Evolutionary conservation across 2,113 vertebrate genomes (phyloP), one percentile per base, ranked within the genome.

Genomic region (Hipposideros armiger): DNA sequence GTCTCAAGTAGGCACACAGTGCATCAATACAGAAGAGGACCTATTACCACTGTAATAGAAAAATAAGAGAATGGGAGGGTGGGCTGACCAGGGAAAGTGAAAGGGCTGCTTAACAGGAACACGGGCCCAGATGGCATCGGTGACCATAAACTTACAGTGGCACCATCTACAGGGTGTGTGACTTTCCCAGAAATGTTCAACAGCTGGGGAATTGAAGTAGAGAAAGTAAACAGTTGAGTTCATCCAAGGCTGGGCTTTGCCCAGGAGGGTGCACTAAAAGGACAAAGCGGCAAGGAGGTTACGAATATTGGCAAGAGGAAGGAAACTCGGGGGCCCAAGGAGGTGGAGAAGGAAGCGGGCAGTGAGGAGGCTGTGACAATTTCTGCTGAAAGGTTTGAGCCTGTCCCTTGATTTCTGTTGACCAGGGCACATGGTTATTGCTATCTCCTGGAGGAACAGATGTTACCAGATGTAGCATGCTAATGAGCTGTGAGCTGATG

Each of bases 151-250:
- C 72, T 86, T 77, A 93, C 1, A 76, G 73, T 45, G 81, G 66
- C 58, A 76, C 32, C 66, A 11, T 72, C 87, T 86, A 78, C 56
- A 90, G 62, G 10, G 84, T 92, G 80, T 86, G 56, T 67, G 56
- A 30, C 9, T 77, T 92, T 97, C 58, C 56, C 69, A 62, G 42
- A 30, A 67, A 24, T 64, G 69, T n/a, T 92, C 74, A 50, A 78
- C 74, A 95, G 87, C 84, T 90, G 88, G 50, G 17, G 3, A 3
- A 81, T 40, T 50, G 74, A 76, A 42, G 36, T 5, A 36, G 64
- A 80, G 56, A 88, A 85, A 90, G 70, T 84, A 84, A 96, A 92
- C 62, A 80, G 30, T 7, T 80, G 80, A 26, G 36, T 70, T 60
- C 24, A 64, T 70, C 42, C 50, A 87, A 56, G 72, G 30, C 64